phyloP scores from a whole-genome alignment of 2,113 vertebrate species.

The Misgurnus anguillicaudatus region DNA sequence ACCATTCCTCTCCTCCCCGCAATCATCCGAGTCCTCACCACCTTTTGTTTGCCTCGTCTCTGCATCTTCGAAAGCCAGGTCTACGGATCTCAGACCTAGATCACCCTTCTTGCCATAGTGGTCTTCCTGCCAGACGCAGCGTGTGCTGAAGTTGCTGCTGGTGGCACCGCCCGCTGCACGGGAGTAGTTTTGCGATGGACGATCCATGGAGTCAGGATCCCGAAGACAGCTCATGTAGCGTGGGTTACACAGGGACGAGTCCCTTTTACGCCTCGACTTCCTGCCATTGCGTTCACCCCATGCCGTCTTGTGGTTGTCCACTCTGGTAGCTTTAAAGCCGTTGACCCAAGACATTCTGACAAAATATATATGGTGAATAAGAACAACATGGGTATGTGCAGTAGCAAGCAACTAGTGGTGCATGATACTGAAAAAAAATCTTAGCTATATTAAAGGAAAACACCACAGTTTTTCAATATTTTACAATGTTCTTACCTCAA shows the following conservation, averaged over 20 bases:
- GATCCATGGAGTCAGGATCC: conserved; percentile 79
- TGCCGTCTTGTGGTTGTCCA: conserved; percentile 90
- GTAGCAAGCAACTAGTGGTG: background rate
- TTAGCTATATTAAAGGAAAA: too few species aligned
- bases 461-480: too few species aligned
- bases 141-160: conserved; percentile 69
- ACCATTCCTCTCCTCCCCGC: conserved; percentile 48
- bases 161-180: conserved; percentile 63
- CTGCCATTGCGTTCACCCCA: conserved; percentile 95
- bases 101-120: conserved; percentile 83
- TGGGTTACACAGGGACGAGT: conserved; percentile 81
- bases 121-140: conserved; percentile 93
- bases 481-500: too few species aligned
- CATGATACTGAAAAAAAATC: too few species aligned
- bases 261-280: conserved; percentile 79
- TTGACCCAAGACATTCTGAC: conserved; percentile 95
- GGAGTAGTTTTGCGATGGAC: conserved; percentile 62
- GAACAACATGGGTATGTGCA: background rate
- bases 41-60: conserved; percentile 70
- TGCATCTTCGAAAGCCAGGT: conserved; percentile 83
- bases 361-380: background rate
- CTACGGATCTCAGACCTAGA: conserved; percentile 80
- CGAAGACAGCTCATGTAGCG: conserved; percentile 95
- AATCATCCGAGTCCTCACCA: conserved; percentile 58
- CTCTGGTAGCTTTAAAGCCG: conserved; percentile 86